Evolutionary conservation across 1,140 invertebrate genomes (phyloP).

Genomic region (Hypothenemus hampei): DNA sequence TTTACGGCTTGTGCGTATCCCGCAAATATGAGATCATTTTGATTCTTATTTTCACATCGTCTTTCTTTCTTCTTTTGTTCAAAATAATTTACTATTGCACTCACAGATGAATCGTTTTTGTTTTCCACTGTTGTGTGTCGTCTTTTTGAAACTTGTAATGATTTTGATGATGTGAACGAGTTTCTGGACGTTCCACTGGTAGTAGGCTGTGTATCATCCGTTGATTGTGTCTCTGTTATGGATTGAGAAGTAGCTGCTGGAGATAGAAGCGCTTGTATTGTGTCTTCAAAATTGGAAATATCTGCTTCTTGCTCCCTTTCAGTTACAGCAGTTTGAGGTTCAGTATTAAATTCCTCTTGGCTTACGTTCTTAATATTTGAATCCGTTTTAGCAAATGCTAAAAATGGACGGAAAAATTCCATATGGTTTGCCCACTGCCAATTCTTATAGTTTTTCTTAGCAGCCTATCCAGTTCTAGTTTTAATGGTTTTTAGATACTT

Average conservation of each 20-base stretch:
- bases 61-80: constrained; percentile 1
- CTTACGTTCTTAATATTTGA: constrained; percentile 8
- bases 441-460: constrained; percentile 13
- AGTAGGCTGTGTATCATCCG: too few relatives aligned
- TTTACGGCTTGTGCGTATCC: constrained; percentile 7
- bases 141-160: constrained; percentile 2
- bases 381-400: constrained; percentile 11
- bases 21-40: constrained; percentile 2
- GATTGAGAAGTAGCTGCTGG: too few relatives aligned
- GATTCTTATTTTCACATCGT: constrained; percentile 2
- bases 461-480: constrained; percentile 18
- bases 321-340: background rate
- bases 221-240: too few relatives aligned
- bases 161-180: constrained; percentile 1
- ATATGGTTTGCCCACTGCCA: constrained; percentile 11
- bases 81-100: constrained; percentile 5
- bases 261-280: too few relatives aligned
- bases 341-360: background rate
- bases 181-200: constrained; percentile 10
- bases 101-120: constrained; percentile 1
- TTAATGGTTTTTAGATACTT: constrained; percentile 10
- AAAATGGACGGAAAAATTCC: constrained; percentile 14
- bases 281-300: constrained; percentile 7
- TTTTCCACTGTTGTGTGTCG: background rate
- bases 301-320: constrained; percentile 2